Evolutionary conservation across 1,140 invertebrate species (phyloP).

Genomic region (Aphelenchoides besseyi): DNA sequence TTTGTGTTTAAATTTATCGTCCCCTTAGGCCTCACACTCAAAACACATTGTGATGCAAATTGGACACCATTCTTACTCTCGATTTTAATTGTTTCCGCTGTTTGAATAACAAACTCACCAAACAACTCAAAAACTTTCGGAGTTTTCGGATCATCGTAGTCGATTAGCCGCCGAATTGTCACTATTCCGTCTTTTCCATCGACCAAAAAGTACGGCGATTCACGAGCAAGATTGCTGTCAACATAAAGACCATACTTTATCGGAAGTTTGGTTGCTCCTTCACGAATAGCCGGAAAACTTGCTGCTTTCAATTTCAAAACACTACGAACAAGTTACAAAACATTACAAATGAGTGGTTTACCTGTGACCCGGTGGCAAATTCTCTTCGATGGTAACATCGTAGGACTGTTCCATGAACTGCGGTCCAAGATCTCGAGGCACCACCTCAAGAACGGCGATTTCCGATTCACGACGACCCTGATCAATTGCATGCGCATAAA

Average conservation of each 20-base stretch:
- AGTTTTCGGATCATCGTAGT: constrained; percentile 51
- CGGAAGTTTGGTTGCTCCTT: constrained; percentile 31
- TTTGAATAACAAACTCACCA: constrained; percentile 27
- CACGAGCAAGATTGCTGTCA: neutral
- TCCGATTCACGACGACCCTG: constrained; percentile 36
- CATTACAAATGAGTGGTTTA: constrained; percentile 26
- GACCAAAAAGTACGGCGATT: constrained; percentile 40
- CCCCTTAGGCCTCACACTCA: neutral
- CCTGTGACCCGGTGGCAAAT: constrained; percentile 51
- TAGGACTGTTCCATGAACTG: constrained; percentile 55
- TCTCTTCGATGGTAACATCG: constrained; percentile 40
- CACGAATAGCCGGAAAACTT: constrained; percentile 43
- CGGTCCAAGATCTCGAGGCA: constrained; percentile 53
- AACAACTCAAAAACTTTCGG: constrained; percentile 50
- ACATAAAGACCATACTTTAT: constrained; percentile 25
- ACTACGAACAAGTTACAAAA: constrained; percentile 34
- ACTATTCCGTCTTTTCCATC: constrained; percentile 46
- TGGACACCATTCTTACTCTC: constrained; percentile 67
- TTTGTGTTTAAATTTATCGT: neutral
- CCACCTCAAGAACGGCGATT: constrained; percentile 55
- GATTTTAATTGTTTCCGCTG: neutral
- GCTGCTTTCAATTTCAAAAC: constrained; percentile 50
- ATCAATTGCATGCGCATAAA: constrained; percentile 56
- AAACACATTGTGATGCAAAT: neutral
- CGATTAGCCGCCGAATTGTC: constrained; percentile 37